Base-by-base conservation (phyloP, 2,113 vertebrate species). In the Gobiocypris rarus region DNA sequence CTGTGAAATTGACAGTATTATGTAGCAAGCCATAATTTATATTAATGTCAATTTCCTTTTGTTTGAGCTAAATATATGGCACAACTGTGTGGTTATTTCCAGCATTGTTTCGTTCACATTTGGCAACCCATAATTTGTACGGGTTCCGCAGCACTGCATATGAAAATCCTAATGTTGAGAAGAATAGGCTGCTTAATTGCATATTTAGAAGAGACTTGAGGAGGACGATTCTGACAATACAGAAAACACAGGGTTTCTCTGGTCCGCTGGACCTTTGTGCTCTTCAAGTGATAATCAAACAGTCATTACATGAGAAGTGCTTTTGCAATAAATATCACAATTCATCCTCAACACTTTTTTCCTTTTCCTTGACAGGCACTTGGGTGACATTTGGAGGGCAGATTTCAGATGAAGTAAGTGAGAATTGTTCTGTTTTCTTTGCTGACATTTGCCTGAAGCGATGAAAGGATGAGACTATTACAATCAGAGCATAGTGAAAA, bases 371-470 rank as follows among this genome's bases (percentile, higher is more conserved):
- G 89, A 58, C 43, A 97, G 96, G 96, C 83, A 97, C 96, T 0
- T 97, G 96, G 96, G 96, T 97, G 69, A 97, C 96, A 69, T 97
- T 97, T 56, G 96, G 96, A 93, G 95, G 96, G 56, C 96, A 97
- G 50, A 94, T 97, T 91, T 95, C 96, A 87, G 96, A 97, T 0
- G 96, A 97, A 93, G 96, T 97, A 89, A 93, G 94, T 88, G 14
- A 63, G 7, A 70, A 17, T 56, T 15, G 19, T 38, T 70, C 28
- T 24, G 65, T 65, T 45, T 26, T 84, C 43, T 59, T 69, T 41
- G 76, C 54, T 43, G 75, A 43, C 52, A 17, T 28, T 73, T 26
- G 41, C n/a, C 24, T 17, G 15, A 65, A 80, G 56, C 10, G 24
- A 7, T 59, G 75, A 78, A 80, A 14, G 9, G 9, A 3, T 76